Evolutionary conservation across 2,113 vertebrate genomes (phyloP), one percentile per base, ranked within the genome.

Genomic region (Hoplias malabaricus): DNA sequence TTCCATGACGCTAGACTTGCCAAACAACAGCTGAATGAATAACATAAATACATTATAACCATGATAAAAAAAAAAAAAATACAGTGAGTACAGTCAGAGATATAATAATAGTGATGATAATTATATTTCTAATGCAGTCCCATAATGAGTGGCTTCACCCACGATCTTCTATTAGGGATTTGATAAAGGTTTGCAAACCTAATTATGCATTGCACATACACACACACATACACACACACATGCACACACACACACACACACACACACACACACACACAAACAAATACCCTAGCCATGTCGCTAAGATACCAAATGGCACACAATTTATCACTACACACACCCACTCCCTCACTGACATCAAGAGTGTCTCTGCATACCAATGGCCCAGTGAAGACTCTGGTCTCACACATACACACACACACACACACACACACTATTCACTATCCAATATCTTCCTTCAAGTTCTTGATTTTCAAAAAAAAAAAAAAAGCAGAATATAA

Each of bases 321-420:
- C 75, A 46, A 59, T 77, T 77, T 43, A 77, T 77, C 75, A 77
- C 36, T 8, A 46, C 13, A 23, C 68, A 34, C 67, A 38, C 61
- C 8, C 61, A 38, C 61, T 50, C 19, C 57, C 48, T 53, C 4
- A 31, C 34, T 36, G 53, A 50, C 5, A 42, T 56, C 38, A 43
- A 1, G 29, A 77, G 75, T 59, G 63, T 79, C 31, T 56, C 61
- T 73, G 77, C 59, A 79, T 79, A 59, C 77, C 61, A 79, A 79
- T 68, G 3, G 54, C 46, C 36, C 36, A 56, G 23, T 27, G 34
- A 12, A 33, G n/a, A 31, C 57, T 74, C 75, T 25, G 21, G 5
- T 14, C 12, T 29, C 40, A 62, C 25, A 69, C 66, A 38, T 31
- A 27, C n/a, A 25, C 33, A 46, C 1, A 6, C 25, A 33, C 46